Base-by-base conservation (phyloP, 2,113 vertebrate species). In the Emydura subglobosa region DNA sequence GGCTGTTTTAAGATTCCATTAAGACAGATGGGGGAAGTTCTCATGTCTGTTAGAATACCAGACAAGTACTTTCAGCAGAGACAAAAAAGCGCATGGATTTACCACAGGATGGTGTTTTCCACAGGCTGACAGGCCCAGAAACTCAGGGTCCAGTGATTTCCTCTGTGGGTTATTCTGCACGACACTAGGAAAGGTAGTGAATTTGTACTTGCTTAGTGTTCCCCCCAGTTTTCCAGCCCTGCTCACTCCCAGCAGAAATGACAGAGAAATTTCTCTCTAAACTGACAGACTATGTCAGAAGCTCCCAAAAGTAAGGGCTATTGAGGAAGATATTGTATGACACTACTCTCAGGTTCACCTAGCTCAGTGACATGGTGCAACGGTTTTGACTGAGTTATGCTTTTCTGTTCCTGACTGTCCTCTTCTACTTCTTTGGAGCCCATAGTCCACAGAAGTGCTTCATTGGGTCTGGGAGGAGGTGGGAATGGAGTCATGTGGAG, bases 81-180 rank as follows among this genome's bases (percentile, higher is more conserved):
- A 39, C 34, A n/a, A n/a, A 47, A n/a, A n/a, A 39, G 34, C 19
- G 17, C 8, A n/a, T 17, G n/a, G 7, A 31, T 90, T 87, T 39
- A 59, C 16, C 1, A 31, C 79, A 34, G n/a, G 72, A 92, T 82
- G 89, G 16, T 21, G 19, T 31, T 79, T 87, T 72, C n/a, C 78
- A 49, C 44, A 59, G 14, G 25, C 79, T 22, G 3, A 49, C 57
- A 68, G 19, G n/a, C 9, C 31, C 55, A 79, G 21, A 44, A 12
- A 85, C 1, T 59, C 49, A 80, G 79, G 51, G 50, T 39, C 31
- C 42, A 27, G 9, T 53, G 6, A 9, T 4, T 68, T 5, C 55
- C 13, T 10, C 82, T 1, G 39, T 10, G 9, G 14, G 0, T 0
- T 74, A 34, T 74, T 55, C 84, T 82, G 22, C 74, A 85, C 74